These are phyloP conservation scores for Eudemis profundana DNA, from an alignment of 2,888 invertebrate species.

Conservation along the genomic window DNA sequence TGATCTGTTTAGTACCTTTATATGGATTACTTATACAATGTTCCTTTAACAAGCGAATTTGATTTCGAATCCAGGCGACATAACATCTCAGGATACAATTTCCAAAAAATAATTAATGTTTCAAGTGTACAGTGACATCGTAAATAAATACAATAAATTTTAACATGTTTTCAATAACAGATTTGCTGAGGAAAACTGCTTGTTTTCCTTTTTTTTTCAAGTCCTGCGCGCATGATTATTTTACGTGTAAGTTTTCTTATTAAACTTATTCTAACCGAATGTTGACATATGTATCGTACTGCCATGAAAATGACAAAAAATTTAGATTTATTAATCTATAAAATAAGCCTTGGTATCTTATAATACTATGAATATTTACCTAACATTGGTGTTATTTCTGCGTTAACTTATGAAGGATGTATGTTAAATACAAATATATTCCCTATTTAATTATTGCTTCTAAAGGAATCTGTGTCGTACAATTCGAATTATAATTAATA, in stretches of 20 bases:
- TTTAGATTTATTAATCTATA: constrained; percentile 32
- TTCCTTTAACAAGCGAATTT: no score
- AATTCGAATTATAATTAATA: constrained; percentile 5
- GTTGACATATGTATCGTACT: constrained; percentile 6
- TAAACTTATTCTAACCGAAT: not conserved
- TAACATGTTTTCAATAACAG: not conserved
- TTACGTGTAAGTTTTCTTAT: not conserved
- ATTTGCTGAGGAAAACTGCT: not conserved
- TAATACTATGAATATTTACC: constrained; percentile 38
- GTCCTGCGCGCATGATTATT: constrained; percentile 15
- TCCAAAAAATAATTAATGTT: not conserved
- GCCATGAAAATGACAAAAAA: constrained; percentile 9
- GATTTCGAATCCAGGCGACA: not conserved
- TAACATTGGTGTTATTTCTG: constrained; percentile 40
- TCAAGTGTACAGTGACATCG: not conserved
- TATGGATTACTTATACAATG: no score
- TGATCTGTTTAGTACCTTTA: no score
- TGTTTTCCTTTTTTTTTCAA: not conserved
- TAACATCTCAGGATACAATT: not conserved
- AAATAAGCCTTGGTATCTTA: constrained; percentile 38
- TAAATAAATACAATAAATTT: not conserved
- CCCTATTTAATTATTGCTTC: constrained; percentile 43
- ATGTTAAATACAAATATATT: constrained; percentile 36
- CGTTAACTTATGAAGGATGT: constrained; percentile 43
- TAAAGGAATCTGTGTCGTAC: constrained; percentile 12